Base-by-base conservation (phyloP, 2,113 vertebrate species). In the Lota lota region DNA sequence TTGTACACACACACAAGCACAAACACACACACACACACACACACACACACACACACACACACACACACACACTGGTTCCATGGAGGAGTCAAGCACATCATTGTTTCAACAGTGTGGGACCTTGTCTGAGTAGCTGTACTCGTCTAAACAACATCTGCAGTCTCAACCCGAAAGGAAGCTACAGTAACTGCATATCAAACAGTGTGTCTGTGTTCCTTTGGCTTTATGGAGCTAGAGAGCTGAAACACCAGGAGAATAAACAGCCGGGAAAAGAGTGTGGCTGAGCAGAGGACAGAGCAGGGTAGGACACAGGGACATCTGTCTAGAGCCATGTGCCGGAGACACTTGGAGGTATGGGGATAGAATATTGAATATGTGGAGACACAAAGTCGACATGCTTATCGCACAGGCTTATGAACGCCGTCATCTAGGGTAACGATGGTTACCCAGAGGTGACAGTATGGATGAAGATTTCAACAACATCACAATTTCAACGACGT, bases 81-180 rank as follows among this genome's bases (percentile, higher is more conserved):
- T n/a, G 28, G 20, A 70, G 33, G 61, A 73, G 66, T 73, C 64
- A 74, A 74, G 78, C 74, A 73, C 47, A 77, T 63, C 20, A 74
- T 72, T 79, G 53, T 66, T 78, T 75, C 62, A 75, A 58, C 21
- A 68, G 22, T 69, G 22, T 47, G 63, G 59, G 16, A 68, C 60
- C 54, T 61, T 68, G 54, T 69, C 58, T 77, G 51, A 73, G 63
- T 33, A 59, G 21, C 5, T 58, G 22, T 19, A n/a, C 53, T 66
- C 63, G 22, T 81, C 24, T 50, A 64, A 73, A 70, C 66, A 66
- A 22, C 1, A 18, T 79, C 66, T 74, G 36, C 57, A 76, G 59
- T 73, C 33, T 66, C 17, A 4, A 33, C 6, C 16, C 60, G 4
- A 51, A 53, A 72, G 33, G 56, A 64, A 50, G n/a, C 66, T 57